Evolutionary conservation across 2,113 vertebrate species (phyloP).

Genomic region (Acanthisitta chloris): DNA sequence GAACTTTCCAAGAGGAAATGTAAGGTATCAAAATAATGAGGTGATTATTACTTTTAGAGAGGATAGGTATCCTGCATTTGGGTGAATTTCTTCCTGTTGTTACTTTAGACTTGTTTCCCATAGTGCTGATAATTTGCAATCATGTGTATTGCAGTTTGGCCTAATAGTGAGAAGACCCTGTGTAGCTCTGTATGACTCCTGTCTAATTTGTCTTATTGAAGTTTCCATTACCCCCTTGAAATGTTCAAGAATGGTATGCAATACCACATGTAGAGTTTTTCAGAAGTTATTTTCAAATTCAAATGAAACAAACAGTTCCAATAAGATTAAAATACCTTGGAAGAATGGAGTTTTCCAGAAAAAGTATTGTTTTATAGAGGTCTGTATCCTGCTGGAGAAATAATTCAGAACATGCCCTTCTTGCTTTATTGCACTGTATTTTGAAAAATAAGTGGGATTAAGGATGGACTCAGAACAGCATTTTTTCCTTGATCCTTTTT

Average conservation of each 20-base stretch:
- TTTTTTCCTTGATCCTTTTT: not conserved
- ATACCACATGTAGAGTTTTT: not conserved
- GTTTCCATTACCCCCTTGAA: not conserved
- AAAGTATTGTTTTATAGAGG: not conserved
- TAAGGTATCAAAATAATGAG: not conserved
- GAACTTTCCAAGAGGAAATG: not conserved
- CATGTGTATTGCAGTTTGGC: not conserved
- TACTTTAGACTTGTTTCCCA: not conserved
- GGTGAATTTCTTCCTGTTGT: not conserved
- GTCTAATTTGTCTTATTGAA: not conserved
- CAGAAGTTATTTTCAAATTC: conserved; percentile 34
- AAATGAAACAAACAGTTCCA: conserved; percentile 23
- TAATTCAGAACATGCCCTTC: not conserved
- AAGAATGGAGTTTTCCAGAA: not conserved
- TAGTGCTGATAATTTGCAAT: not conserved
- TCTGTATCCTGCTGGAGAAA: not conserved
- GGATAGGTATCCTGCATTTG: not conserved
- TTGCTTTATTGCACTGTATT: not conserved
- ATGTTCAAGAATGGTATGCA: not conserved
- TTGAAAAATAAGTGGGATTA: not conserved
- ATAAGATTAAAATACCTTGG: conserved; percentile 35
- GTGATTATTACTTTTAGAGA: not conserved
- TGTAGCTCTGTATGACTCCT: not conserved
- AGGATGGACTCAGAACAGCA: not conserved
- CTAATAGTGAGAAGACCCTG: not conserved